These are phyloP conservation scores for Talpa occidentalis DNA, from an alignment of 2,113 vertebrate genomes.

Conservation along the genomic window DNA sequence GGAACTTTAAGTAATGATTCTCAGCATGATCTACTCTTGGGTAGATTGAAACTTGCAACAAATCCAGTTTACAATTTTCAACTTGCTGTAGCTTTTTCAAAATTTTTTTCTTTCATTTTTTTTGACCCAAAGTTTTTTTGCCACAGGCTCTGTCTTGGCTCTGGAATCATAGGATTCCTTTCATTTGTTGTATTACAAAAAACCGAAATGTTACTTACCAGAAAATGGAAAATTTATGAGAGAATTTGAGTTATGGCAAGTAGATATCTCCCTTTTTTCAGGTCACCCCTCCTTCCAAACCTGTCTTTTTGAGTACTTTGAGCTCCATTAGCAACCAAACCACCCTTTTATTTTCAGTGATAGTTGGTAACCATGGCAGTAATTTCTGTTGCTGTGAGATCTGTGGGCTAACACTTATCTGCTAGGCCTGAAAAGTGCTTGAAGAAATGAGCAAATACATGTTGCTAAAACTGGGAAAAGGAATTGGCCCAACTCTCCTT, in stretches of 20 bases:
- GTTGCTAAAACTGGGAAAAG: slow-evolving; percentile 35
- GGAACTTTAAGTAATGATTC: neutral
- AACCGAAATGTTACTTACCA: neutral
- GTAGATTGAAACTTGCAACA: neutral
- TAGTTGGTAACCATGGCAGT: neutral
- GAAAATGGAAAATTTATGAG: neutral
- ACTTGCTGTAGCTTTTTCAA: neutral
- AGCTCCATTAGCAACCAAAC: neutral
- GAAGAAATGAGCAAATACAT: slow-evolving; percentile 12
- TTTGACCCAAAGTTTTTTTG: neutral
- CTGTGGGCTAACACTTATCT: neutral
- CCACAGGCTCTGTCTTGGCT: neutral
- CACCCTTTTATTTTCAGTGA: neutral
- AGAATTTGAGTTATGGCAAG: neutral
- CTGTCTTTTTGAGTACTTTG: neutral
- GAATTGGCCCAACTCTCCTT: neutral
- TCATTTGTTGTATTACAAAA: neutral
- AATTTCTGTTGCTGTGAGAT: neutral
- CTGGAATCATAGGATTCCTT: neutral
- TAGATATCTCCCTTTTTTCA: neutral
- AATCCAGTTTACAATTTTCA: neutral
- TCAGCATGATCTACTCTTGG: neutral
- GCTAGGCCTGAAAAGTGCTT: neutral
- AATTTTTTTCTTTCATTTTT: neutral
- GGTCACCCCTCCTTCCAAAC: neutral